Conservation (phyloP, 2,797 vertebrate species). For the Dipus sagitta region DNA sequence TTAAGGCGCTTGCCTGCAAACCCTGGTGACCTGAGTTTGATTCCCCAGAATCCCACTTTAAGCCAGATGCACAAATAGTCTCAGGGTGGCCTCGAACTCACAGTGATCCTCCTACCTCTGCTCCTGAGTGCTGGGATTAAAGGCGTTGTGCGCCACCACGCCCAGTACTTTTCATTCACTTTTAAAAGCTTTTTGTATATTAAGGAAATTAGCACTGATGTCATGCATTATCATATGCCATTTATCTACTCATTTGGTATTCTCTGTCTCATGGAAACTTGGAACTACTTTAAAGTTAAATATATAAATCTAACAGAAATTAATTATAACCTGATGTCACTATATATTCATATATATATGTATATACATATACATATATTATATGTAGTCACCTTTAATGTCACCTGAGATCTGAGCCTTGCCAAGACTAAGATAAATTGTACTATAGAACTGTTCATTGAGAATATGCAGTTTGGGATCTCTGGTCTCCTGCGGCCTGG, state of each 20-base stretch:
- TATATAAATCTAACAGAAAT: slow-evolving; percentile 45
- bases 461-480: slow-evolving; percentile 36
- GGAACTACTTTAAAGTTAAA: not conserved
- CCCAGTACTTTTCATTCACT: slow-evolving; percentile 21
- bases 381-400: slow-evolving; percentile 55
- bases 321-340: slow-evolving; percentile 76
- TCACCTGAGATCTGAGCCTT: slow-evolving; percentile 54
- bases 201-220: slow-evolving; percentile 33
- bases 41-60: too few species aligned
- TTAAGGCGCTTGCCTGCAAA: too few species aligned
- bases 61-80: too few species aligned
- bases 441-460: not conserved
- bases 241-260: not conserved
- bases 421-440: slow-evolving; percentile 52
- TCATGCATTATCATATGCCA: not conserved
- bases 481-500: slow-evolving; percentile 10
- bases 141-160: too few species aligned
- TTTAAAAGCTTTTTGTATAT: slow-evolving; percentile 48
- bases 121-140: too few species aligned
- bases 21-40: too few species aligned
- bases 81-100: too few species aligned
- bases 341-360: not conserved
- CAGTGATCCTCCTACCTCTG: too few species aligned
- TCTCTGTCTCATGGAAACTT: not conserved
- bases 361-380: not conserved